Evolutionary conservation across 2,888 invertebrate genomes (phyloP), one percentile per base, ranked within the genome.

Genomic region (Andricus curvator): DNA sequence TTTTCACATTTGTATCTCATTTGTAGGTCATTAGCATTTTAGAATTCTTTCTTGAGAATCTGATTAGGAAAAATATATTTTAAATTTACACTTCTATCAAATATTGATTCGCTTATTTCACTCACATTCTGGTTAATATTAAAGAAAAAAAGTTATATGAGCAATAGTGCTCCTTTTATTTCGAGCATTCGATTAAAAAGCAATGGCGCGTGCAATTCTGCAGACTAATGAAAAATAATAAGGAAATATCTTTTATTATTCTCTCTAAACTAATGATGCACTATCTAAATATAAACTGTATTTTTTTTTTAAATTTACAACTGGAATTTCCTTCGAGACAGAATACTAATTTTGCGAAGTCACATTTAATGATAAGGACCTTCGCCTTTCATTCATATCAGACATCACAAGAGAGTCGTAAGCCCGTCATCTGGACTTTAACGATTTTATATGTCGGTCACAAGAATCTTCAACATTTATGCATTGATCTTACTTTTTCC

Each of bases 211-310:
- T 60, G 22, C 2, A 22, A 68, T 70, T 74, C 20, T 70, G 25
- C 29, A 67, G 22, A 41, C n/a, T 67, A 67, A 67, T 67, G 67
- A 37, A 67, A 41, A 67, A 67, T 67, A 67, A 67, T 67, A 67
- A 44, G 67, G 41, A 67, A 67, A 67, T 22, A 22, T 15, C 11
- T n/a, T 37, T 37, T 37, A 66, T 37, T 66, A 20, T n/a, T 9
- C 41, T 41, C 3, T 29, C 3, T 64, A 64, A 64, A 64, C 6
- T 64, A 29, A 64, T 64, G 62, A 64, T 66, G 41, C n/a, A 13
- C 6, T 20, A 13, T 44, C 13, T 67, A 9, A 6, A 41, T 22
- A 67, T 22, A 67, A 41, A 41, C 15, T 13, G 20, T 6, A 22
- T 13, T 41, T 41, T 41, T 22, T 41, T 41, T 22, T 22, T 17